Evolutionary conservation across 1,140 invertebrate species (phyloP), one percentile per base, ranked within the genome.

Genomic region (Spodoptera litura): DNA sequence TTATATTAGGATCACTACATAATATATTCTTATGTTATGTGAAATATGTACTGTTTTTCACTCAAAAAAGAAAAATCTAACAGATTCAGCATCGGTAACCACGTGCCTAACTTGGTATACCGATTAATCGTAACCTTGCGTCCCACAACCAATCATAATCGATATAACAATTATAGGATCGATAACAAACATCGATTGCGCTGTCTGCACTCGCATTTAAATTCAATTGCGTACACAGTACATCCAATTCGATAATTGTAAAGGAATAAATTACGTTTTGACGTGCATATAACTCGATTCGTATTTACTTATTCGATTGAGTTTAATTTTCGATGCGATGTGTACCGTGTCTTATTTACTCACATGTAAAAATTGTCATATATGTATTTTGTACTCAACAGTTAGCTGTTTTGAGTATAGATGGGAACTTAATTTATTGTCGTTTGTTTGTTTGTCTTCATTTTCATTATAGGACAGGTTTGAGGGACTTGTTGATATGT

Each of bases 201-300:
- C 56, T 8, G 15, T 73, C 35, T 20, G 35, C 51, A 31, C 13
- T 20, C 56, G 56, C 25, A 59, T 61, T 38, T 6, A 59, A 49
- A 59, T 74, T 61, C 71, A 74, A 59, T 74, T 49, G 64, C 64
- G 49, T 27, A 68, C 58, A 25, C n/a, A n/a, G 53, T 9, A 56
- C 53, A 56, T 56, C 38, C 62, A 64, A 64, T 20, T 61, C 20
- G 55, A 59, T 49, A n/a, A 74, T 59, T 74, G 56, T 74, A 5
- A 49, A 51, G 38, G 55, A 74, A 74, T 74, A 74, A 74, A 74
- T 74, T 74, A 74, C 71, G 35, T 73, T 73, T 73, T 51, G 55
- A 74, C 56, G 56, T 70, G 13, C 55, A 51, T 44, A 44, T 52
- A 74, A 61, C 20, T 72, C 62, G 31, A 72, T 56, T 58, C 11